A percentile compares a stretch with the other conserved stretches of the same genome.
These are phyloP conservation scores for Galerucella pusilla DNA, from an alignment of 2,888 invertebrate species.

Conservation along the genomic window DNA sequence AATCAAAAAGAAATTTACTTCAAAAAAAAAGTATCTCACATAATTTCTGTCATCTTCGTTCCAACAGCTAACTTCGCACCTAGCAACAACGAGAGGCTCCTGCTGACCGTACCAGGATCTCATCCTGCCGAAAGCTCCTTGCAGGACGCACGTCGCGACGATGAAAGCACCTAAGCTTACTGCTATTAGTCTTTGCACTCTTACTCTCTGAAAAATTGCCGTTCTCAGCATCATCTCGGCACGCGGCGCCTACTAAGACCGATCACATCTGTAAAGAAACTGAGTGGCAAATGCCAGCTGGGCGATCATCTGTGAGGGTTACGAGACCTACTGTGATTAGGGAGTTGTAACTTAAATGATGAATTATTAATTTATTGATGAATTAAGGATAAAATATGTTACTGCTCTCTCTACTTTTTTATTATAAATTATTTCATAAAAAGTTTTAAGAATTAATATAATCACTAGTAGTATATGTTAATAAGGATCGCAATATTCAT, in stretches of 20 bases:
- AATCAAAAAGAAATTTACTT: not conserved
- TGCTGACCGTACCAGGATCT: constrained; percentile 66
- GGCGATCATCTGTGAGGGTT: constrained; percentile 14
- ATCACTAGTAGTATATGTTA: too few species aligned
- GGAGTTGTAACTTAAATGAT: not conserved
- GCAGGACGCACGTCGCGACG: constrained; percentile 53
- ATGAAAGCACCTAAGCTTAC: constrained; percentile 44
- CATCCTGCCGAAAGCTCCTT: constrained; percentile 60
- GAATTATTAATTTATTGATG: not conserved
- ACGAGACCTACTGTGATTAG: constrained; percentile 5
- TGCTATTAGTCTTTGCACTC: constrained; percentile 21
- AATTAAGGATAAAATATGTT: not conserved
- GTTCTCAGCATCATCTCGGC: constrained; percentile 48
- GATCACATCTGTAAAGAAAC: constrained; percentile 49
- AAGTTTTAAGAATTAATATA: too few species aligned
- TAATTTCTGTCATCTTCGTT: constrained; percentile 55
- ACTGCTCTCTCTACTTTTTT: not conserved
- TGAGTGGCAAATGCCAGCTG: constrained; percentile 30
- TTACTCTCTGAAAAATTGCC: constrained; percentile 1
- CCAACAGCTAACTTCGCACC: constrained; percentile 72
- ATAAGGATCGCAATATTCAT: too few species aligned
- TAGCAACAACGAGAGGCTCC: constrained; percentile 69
- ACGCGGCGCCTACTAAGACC: constrained; percentile 50
- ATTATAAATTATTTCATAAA: not conserved
- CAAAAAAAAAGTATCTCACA: constrained; percentile 43